Evolutionary conservation across 2,888 invertebrate species (phyloP), one percentile per base, ranked within the genome.

Genomic region (Mesoligia furuncula): DNA sequence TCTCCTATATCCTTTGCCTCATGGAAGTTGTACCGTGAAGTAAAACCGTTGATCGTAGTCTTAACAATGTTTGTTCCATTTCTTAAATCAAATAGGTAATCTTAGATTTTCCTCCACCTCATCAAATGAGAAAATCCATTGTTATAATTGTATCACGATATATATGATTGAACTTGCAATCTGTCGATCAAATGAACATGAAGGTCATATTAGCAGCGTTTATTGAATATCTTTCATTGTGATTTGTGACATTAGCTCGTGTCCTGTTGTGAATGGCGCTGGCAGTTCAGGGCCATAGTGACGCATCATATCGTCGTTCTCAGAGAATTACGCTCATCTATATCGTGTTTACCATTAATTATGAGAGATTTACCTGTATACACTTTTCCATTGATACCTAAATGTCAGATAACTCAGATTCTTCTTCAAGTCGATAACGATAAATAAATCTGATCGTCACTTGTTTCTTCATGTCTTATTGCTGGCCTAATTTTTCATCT

Each of bases 291-390:
- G 79, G 81, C 1, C 48, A 57, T 48, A 8, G 24, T 48, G 75
- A 54, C 27, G 61, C 20, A n/a, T 64, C 75, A 31, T n/a, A 17
- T 2, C 39, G 17, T 8, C 39, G 9, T 79, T 81, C 67, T 81
- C 27, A 75, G 66, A 67, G 45, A 45, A 74, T 74, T 20, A 27
- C 7, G 15, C 15, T 68, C 9, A 20, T n/a, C 27, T 67, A 31
- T 45, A 62, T 65, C 24, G n/a, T 62, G 36, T 59, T 57, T 66
- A 67, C 62, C 8, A 67, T 61, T 67, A 67, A 61, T 54, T 11
- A 54, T 74, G 45, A 61, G 11, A 79, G 17, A 71, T 71, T 78
- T 78, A 57, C 27, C 80, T 79, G n/a, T 36, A 8, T 36, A 27
- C n/a, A 45, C 15, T 36, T 45, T 77, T 65, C 24, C 24, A 77